Percentiles rank a stretch among this genome's conserved stretches.
Evolutionary conservation across 37 sponge, comb jelly and placozoan species (phyloP).

Genomic region (Beroe ovata): DNA sequence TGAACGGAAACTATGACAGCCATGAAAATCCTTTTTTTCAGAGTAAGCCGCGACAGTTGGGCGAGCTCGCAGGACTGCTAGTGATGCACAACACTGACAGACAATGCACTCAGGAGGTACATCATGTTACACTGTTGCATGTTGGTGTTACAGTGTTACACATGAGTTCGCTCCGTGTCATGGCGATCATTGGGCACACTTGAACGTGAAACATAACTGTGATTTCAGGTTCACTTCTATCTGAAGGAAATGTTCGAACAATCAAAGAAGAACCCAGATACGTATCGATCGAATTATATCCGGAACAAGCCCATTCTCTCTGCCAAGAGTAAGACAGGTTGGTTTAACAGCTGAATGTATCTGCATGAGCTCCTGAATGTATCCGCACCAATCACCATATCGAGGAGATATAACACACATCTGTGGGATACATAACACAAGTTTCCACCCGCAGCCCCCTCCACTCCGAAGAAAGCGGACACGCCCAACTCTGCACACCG

Average conservation of each 20-base stretch:
- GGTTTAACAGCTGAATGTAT: too few relatives aligned
- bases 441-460: not conserved
- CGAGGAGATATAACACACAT: too few relatives aligned
- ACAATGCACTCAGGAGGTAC: slow-evolving; percentile 43
- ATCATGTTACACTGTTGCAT: too few relatives aligned
- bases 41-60: slow-evolving; percentile 18
- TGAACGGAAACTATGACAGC: too few relatives aligned
- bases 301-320: slow-evolving; percentile 5
- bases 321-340: not conserved
- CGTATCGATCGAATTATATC: not conserved
- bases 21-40: not conserved
- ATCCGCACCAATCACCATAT: too few relatives aligned
- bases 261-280: not conserved
- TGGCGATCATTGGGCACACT: too few relatives aligned
- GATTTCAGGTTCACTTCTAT: slow-evolving; percentile 30
- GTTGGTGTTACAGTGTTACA: too few relatives aligned
- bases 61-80: not conserved
- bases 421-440: too few relatives aligned
- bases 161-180: too few relatives aligned
- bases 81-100: slow-evolving; percentile 37
- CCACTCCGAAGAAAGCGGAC: not conserved
- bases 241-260: slow-evolving; percentile 43
- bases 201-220: too few relatives aligned
- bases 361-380: too few relatives aligned
- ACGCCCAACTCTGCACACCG: not conserved